These are phyloP conservation scores for Aphrophora alni DNA, from an alignment of 2,888 invertebrate species.

Conservation along the genomic window DNA sequence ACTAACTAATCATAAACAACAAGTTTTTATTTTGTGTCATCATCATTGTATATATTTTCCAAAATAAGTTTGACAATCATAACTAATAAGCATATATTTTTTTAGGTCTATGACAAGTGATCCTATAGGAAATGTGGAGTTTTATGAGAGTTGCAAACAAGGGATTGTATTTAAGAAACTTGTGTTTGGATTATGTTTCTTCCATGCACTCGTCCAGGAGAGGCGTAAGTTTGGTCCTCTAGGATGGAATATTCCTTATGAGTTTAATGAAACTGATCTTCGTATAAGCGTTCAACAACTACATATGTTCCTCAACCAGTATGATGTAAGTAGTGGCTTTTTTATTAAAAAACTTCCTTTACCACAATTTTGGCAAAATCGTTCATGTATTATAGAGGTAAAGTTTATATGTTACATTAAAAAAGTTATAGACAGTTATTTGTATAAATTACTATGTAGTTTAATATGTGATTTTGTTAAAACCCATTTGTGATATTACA, in stretches of 20 bases:
- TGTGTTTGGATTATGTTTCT: conserved; percentile 89
- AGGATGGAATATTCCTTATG: conserved; percentile 96
- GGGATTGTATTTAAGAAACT: conserved; percentile 80
- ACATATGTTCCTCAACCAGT: conserved; percentile 84
- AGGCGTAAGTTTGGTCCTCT: conserved; percentile 89
- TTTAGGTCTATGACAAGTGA: conserved; percentile 76
- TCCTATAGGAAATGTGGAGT: conserved; percentile 86
- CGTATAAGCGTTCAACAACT: conserved; percentile 88
- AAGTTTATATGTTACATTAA: too few relatives aligned
- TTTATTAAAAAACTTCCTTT: not conserved
- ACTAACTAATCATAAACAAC: too few relatives aligned
- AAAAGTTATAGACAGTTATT: too few relatives aligned
- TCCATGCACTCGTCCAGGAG: conserved; percentile 93
- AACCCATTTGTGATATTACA: too few relatives aligned
- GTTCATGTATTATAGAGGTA: too few relatives aligned
- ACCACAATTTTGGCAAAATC: too few relatives aligned
- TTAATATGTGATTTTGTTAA: too few relatives aligned
- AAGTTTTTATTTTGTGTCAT: too few relatives aligned
- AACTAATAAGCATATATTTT: too few relatives aligned
- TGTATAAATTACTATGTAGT: too few relatives aligned
- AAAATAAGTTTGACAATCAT: too few relatives aligned
- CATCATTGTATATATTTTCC: too few relatives aligned
- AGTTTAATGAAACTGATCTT: conserved; percentile 95
- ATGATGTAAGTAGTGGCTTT: conserved; percentile 61
- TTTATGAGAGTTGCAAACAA: conserved; percentile 85